Percentiles rank a stretch among this genome's conserved stretches.
These are phyloP conservation scores for Apantesis nais DNA, from an alignment of 2,888 invertebrate species.

Conservation along the genomic window DNA sequence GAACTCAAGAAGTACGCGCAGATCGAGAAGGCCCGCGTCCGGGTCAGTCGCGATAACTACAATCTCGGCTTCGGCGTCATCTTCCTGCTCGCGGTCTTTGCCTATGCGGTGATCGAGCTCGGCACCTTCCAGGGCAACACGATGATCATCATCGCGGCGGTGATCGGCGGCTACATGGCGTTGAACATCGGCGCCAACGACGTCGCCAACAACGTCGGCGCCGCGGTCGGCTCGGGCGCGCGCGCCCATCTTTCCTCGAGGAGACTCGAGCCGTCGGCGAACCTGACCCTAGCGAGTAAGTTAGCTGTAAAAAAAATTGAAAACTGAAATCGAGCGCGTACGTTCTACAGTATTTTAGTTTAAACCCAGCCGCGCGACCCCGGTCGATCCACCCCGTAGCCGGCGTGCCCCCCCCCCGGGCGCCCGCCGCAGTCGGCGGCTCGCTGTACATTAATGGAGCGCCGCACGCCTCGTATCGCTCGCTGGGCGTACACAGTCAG, in stretches of 20 bases:
- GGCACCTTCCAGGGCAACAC: too few relatives aligned
- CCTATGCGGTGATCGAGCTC: too few relatives aligned
- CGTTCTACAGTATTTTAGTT: neutral
- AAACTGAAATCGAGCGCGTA: slow-evolving; percentile 3
- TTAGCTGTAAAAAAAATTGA: neutral
- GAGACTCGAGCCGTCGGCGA: neutral
- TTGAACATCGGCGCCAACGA: too few relatives aligned
- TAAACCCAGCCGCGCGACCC: neutral
- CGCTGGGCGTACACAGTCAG: slow-evolving; percentile 57
- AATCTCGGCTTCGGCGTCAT: too few relatives aligned
- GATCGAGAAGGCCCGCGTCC: too few relatives aligned
- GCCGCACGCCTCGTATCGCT: slow-evolving; percentile 16
- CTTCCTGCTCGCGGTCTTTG: too few relatives aligned
- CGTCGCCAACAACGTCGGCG: too few relatives aligned
- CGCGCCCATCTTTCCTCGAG: neutral
- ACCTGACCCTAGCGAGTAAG: slow-evolving; percentile 1
- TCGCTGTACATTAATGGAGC: slow-evolving; percentile 10
- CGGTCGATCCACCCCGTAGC: neutral
- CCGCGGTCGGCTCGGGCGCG: neutral
- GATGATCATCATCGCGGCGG: too few relatives aligned
- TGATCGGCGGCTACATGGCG: too few relatives aligned
- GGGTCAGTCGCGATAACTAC: too few relatives aligned
- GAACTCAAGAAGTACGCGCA: too few relatives aligned
- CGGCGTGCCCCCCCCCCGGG: neutral
- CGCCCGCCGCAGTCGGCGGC: neutral